A percentile compares a stretch with the other conserved stretches of the same genome.
Evolutionary conservation across 2,888 invertebrate species (phyloP).

Genomic region (Tiliacea aurago): DNA sequence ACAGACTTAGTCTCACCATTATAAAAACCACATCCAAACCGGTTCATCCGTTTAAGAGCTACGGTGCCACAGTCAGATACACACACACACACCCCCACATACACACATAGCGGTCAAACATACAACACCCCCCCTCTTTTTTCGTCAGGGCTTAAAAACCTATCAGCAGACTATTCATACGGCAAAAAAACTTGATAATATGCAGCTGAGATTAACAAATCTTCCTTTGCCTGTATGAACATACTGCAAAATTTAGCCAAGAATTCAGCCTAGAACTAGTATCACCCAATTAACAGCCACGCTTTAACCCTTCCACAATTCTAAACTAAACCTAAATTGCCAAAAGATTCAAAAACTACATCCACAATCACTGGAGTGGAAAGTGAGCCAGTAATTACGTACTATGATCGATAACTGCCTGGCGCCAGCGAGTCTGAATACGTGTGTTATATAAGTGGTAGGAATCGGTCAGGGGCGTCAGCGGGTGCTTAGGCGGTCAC

Average conservation of each 20-base stretch:
- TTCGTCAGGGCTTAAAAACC: no score
- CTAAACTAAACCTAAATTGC: conserved; percentile 1
- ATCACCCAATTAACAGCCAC: not conserved
- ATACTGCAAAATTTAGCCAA: not conserved
- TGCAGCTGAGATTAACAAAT: not conserved
- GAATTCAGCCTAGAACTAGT: not conserved
- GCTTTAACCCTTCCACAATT: not conserved
- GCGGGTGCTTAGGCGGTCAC: not conserved
- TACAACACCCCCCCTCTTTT: no score
- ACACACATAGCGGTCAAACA: no score
- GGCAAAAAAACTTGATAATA: not conserved
- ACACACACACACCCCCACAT: no score
- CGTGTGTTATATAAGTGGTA: conserved; percentile 45
- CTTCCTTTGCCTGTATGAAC: not conserved
- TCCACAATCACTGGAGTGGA: conserved; percentile 30
- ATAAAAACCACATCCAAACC: no score
- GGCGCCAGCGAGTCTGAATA: conserved; percentile 75
- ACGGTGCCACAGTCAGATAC: no score
- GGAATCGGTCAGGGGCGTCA: not conserved
- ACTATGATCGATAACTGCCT: conserved; percentile 80
- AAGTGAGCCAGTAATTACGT: conserved; percentile 74
- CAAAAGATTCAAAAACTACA: conserved; percentile 24
- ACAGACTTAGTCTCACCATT: no score
- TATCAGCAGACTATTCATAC: no score
- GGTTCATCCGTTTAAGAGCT: no score